Evolutionary conservation across 2,797 vertebrate species (phyloP).

Genomic region (Hyperoplus immaculatus): DNA sequence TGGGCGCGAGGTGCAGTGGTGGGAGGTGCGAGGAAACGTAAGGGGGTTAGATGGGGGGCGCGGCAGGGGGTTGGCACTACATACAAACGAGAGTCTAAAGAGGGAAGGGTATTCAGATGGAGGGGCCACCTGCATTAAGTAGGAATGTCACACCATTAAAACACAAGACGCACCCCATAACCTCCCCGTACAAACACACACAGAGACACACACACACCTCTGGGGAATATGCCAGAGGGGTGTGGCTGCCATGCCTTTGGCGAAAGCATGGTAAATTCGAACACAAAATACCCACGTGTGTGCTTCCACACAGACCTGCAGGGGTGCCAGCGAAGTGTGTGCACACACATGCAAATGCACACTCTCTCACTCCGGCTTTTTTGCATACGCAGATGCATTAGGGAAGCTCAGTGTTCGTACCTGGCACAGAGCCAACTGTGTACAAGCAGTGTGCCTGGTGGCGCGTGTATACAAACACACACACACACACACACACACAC

Average conservation of each 20-base stretch:
- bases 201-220: constrained; percentile 64
- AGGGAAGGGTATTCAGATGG: constrained; percentile 62
- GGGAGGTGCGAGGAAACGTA: constrained; percentile 61
- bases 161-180: constrained; percentile 50
- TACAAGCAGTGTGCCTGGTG: constrained; percentile 16
- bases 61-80: constrained; percentile 68
- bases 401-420: constrained; percentile 41
- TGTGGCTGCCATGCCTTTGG: constrained; percentile 70
- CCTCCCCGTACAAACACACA: constrained; percentile 23
- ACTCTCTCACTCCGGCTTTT: constrained; percentile 1
- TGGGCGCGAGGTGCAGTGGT: constrained; percentile 71
- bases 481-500: too few relatives aligned
- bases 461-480: constrained; percentile 12
- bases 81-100: constrained; percentile 62
- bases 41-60: constrained; percentile 58
- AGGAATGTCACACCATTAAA: constrained; percentile 72
- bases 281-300: constrained; percentile 68
- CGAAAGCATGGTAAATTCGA: constrained; percentile 58
- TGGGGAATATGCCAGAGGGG: constrained; percentile 65
- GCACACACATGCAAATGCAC: constrained; percentile 2
- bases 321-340: constrained; percentile 61
- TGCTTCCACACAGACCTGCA: constrained; percentile 57
- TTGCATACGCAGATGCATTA: constrained; percentile 64
- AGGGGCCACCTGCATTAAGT: constrained; percentile 69
- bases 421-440: constrained; percentile 57